These are phyloP conservation scores for Cuculus canorus DNA, from an alignment of 2,797 vertebrate species.

Conservation along the genomic window DNA sequence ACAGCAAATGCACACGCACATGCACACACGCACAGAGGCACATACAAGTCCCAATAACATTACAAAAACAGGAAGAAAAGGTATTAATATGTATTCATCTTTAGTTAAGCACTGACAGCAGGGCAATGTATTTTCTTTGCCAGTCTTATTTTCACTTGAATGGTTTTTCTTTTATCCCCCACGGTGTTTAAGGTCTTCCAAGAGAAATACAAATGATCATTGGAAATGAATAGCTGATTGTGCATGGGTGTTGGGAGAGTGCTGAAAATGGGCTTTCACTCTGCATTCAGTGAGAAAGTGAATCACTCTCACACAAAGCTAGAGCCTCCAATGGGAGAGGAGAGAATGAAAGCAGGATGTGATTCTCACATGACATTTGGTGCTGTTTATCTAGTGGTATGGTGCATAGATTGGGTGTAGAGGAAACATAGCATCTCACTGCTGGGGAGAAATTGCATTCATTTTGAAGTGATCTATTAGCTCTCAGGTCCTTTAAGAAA, in stretches of 20 bases:
- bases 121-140: conserved; percentile 14
- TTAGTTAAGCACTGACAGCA: conserved; percentile 37
- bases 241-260: conserved; percentile 58
- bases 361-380: conserved; percentile 63
- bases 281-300: conserved; percentile 58
- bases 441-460: conserved; percentile 35
- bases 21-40: background rate
- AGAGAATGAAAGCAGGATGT: conserved; percentile 70
- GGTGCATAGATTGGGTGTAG: background rate
- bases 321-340: background rate
- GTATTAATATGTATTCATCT: conserved; percentile 34
- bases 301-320: conserved; percentile 64
- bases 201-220: conserved; percentile 71
- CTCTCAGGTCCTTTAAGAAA: conserved; percentile 35
- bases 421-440: conserved; percentile 33
- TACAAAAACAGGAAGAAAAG: background rate
- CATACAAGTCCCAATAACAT: background rate
- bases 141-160: conserved; percentile 61
- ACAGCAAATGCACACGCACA: background rate
- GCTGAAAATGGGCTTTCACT: conserved; percentile 64
- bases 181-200: conserved; percentile 62
- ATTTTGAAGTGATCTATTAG: conserved; percentile 59
- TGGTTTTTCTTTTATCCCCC: conserved; percentile 33
- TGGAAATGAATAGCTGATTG: conserved; percentile 66
- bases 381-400: conserved; percentile 65